Conservation (phyloP, 2,888 invertebrate species). For the Ptychoptera albimana region DNA sequence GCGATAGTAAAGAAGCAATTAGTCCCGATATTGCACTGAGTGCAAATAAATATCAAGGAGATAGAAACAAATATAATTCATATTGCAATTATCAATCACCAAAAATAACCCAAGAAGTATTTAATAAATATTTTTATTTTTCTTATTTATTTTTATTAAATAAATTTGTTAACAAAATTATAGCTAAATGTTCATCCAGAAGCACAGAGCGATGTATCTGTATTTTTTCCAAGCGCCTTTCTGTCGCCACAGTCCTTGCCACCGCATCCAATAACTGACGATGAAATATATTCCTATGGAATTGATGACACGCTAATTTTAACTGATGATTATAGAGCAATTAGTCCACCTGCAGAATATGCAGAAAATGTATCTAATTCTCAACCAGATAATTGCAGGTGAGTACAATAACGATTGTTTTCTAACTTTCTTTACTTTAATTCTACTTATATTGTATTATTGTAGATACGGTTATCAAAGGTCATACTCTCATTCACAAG, state of each 20-base stretch:
- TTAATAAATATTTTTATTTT: neutral
- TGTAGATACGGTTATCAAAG: slow-evolving; percentile 31
- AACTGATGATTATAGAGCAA: slow-evolving; percentile 37
- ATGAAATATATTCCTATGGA: slow-evolving; percentile 22
- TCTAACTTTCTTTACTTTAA: too few relatives aligned
- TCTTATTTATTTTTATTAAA: neutral
- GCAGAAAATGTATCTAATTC: slow-evolving; percentile 27
- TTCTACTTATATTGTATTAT: neutral
- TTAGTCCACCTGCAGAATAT: slow-evolving; percentile 58
- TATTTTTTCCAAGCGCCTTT: slow-evolving; percentile 23
- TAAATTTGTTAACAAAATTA: neutral
- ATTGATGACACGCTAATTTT: slow-evolving; percentile 26
- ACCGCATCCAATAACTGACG: slow-evolving; percentile 17
- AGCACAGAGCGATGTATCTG: slow-evolving; percentile 14
- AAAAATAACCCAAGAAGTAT: slow-evolving; percentile 15
- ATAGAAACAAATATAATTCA: slow-evolving; percentile 14
- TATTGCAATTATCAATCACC: slow-evolving; percentile 16
- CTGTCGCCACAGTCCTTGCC: slow-evolving; percentile 24
- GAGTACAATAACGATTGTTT: too few relatives aligned
- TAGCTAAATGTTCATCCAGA: slow-evolving; percentile 16
- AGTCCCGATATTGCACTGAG: slow-evolving; percentile 15
- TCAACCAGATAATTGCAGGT: too few relatives aligned
- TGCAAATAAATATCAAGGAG: slow-evolving; percentile 10
- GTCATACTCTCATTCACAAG: slow-evolving; percentile 47
- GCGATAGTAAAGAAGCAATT: slow-evolving; percentile 25